Evolutionary conservation across 1,140 invertebrate species (phyloP), one percentile per base, ranked within the genome.

Genomic region (Macrosteles quadrilineatus): DNA sequence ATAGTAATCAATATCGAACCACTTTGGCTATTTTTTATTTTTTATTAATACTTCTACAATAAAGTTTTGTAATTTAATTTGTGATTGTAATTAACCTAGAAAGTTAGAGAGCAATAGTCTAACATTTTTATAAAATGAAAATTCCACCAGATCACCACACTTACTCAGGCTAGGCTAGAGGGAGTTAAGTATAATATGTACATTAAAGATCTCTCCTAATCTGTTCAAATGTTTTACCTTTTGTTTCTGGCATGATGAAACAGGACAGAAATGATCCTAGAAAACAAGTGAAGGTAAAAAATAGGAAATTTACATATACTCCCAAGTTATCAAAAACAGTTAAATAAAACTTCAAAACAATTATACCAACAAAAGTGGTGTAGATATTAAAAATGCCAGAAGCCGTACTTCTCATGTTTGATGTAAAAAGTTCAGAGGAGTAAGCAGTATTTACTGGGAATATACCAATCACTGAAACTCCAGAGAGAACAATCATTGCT

Each of bases 161-260:
- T n/a, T n/a, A n/a, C n/a, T n/a, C n/a, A n/a, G n/a, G n/a, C n/a
- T n/a, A n/a, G n/a, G n/a, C n/a, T n/a, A n/a, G n/a, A n/a, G n/a
- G n/a, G n/a, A 36, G 14, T 36, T 6, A 36, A 36, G 14, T 36
- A 36, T 36, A 6, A 6, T 6, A 36, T 36, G 4, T 36, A 6
- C 14, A 36, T 29, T 59, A 4, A 25, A 59, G 55, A 14, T 32
- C 68, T 30, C 25, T 14, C 43, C 72, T 71, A n/a, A 75, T 72
- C 65, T 70, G 63, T 21, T 47, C 70, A 2, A 93, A 85, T 0
- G 88, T 87, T 77, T 91, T 92, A 9, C 90, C 90, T 80, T 94
- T 94, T 0, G 92, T 95, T 81, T 95, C 93, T 0, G 92, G 91
- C 21, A 93, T 81, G 40, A 85, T 83, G 2, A 85, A 80, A 27